Base-by-base conservation (phyloP, 2,113 vertebrate species). In the Balaenoptera acutorostrata region DNA sequence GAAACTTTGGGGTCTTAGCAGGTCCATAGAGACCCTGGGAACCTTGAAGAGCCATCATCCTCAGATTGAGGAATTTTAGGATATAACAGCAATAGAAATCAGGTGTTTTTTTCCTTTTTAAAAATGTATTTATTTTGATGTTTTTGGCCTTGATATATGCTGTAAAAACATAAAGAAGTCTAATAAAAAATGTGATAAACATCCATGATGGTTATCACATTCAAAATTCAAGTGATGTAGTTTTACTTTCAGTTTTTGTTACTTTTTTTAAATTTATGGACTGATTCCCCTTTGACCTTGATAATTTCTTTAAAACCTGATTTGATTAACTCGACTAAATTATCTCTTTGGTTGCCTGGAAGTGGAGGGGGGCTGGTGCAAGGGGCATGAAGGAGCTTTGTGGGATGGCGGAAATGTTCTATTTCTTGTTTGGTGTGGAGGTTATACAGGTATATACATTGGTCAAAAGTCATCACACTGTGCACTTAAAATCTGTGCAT, bases 301-400 rank as follows among this genome's bases (percentile, higher is more conserved):
- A 33, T 93, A 63, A 92, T 96, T 82, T 92, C 41, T 93, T 93
- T 88, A 89, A 81, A 86, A 81, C 36, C 8, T 97, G 17, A 90
- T 82, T 75, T 63, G 10, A 71, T 90, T 92, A 96, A 89, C 36
- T 78, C 25, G 13, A 55, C 41, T 36, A 89, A 59, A 75, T 87
- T 85, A 69, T 44, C 17, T 90, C 17, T 87, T 36, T 63, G 21
- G 33, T 88, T 93, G 27, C 15, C 44, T 91, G 8, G 46, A 95
- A 49, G 84, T 39, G 27, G 27, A 55, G 55, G 1, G 29, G 59
- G 20, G 14, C 52, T 52, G 52, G 6, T 61, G 0, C 36, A 41
- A 71, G 64, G n/a, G 44, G 20, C 10, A 31, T 46, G n/a, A 75
- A 31, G 11, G 23, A 2, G 27, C 23, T 80, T 75, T 80, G 27